These are phyloP conservation scores for Carcinoscorpius rotundicauda DNA, from an alignment of 1,140 invertebrate species.

Conservation along the genomic window DNA sequence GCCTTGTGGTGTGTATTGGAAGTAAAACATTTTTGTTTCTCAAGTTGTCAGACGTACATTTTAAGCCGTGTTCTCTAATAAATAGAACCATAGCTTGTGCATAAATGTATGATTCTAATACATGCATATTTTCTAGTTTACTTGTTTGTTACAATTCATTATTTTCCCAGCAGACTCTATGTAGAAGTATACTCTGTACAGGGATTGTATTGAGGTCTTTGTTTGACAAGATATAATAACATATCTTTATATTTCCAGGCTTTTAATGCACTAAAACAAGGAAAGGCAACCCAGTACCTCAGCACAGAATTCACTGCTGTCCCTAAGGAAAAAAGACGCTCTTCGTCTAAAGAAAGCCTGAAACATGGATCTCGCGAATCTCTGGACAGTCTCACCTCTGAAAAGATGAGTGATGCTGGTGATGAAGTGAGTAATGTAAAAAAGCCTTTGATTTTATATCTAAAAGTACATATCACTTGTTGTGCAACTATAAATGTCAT, in stretches of 20 bases:
- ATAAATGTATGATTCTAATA: neutral
- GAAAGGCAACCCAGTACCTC: conserved; percentile 21
- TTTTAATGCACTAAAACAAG: conserved; percentile 18
- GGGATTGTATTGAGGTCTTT: neutral
- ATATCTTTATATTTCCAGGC: conserved; percentile 16
- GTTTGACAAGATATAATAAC: neutral
- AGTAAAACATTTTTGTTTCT: no score
- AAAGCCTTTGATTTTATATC: neutral
- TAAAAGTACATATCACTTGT: neutral
- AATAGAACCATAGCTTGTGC: neutral
- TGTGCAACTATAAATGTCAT: neutral
- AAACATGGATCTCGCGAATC: conserved; percentile 47
- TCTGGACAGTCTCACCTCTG: conserved; percentile 45
- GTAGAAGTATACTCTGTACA: neutral
- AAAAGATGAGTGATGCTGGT: conserved; percentile 32
- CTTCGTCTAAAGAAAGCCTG: conserved; percentile 33
- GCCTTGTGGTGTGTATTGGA: no score
- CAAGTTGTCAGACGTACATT: no score
- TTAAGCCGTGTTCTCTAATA: no score
- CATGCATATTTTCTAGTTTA: neutral
- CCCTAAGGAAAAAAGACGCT: conserved; percentile 35
- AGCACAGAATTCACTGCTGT: conserved; percentile 19
- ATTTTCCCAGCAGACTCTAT: neutral
- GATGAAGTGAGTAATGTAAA: conserved; percentile 44
- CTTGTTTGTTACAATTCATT: neutral